Base-by-base conservation (phyloP, 2,888 invertebrate genomes). In the Ochropacha duplaris region DNA sequence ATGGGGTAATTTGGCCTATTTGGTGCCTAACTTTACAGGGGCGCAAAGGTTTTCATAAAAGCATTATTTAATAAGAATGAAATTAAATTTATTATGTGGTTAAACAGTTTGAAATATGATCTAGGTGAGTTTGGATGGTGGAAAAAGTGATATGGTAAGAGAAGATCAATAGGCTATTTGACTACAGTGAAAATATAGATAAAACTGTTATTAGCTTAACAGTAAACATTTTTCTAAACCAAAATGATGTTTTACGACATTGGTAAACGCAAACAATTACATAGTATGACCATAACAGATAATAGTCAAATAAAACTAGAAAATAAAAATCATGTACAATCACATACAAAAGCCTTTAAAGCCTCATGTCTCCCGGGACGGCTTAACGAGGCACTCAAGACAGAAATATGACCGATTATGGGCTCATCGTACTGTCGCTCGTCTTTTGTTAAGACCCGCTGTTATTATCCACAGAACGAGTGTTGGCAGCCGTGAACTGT, bases 321-420 rank as follows among this genome's bases (percentile, higher is more conserved):
- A 59, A 59, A 55, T 62, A 61, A 58, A 57, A 50, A 49, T 44
- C 31, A 54, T 65, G 65, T 69, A 74, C 70, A 71, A 65, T 69
- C 73, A 62, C 64, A 64, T 63, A 71, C 72, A 59, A 71, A 73
- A 76, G 68, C 66, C 68, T 66, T 72, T 66, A 69, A 66, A 59
- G 64, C 66, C 57, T 59, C 62, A 60, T 61, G 61, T 61, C 57
- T 55, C 54, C 34, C 22, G 49, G 36, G 49, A 51, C 56, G 44
- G 44, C 44, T 51, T 51, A 51, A 51, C 51, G 51, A 51, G 51
- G 44, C 44, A 44, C 51, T 51, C 51, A 50, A 22, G n/a, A 28
- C 31, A 54, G 54, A 28, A 68, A 64, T 66, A 66, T 62, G 66
- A 62, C 68, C 51, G 28, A 51, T 51, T 51, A 51, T 51, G 51